Conservation (phyloP, 1,140 invertebrate genomes). For the Lanistes nyassanus region DNA sequence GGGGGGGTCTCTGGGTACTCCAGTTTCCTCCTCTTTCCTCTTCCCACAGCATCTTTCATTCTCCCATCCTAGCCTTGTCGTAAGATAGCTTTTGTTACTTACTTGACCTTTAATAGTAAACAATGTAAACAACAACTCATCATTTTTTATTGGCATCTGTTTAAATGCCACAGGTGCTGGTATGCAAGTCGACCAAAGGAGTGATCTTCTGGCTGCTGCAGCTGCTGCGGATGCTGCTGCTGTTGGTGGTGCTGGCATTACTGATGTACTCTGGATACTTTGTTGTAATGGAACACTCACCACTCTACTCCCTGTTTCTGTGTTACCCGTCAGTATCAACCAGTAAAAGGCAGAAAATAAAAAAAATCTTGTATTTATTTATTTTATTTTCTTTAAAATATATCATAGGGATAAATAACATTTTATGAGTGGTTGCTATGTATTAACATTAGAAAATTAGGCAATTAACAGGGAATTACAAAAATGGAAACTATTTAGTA, state of each 20-base stretch:
- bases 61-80: too few species aligned
- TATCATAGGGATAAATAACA: not conserved
- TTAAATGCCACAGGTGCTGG: slow-evolving; percentile 45
- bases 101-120: too few species aligned
- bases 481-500: not conserved
- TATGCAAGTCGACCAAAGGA: slow-evolving; percentile 36
- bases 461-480: not conserved
- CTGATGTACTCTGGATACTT: slow-evolving; percentile 77
- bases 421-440: not conserved
- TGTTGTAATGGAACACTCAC: slow-evolving; percentile 77
- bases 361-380: not conserved
- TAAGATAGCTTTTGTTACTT: too few species aligned
- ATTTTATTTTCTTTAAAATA: not conserved
- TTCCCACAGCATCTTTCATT: too few species aligned
- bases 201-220: slow-evolving; percentile 57
- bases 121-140: too few species aligned
- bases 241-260: slow-evolving; percentile 46
- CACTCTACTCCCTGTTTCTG: slow-evolving; percentile 82
- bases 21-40: too few species aligned
- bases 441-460: not conserved
- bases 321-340: slow-evolving; percentile 86
- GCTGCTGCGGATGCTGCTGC: slow-evolving; percentile 57
- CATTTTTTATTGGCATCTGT: not conserved
- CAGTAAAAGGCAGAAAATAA: not conserved
- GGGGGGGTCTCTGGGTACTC: too few species aligned